These are phyloP conservation scores for Leistus spinibarbis DNA, from an alignment of 2,888 invertebrate genomes.

Conservation along the genomic window DNA sequence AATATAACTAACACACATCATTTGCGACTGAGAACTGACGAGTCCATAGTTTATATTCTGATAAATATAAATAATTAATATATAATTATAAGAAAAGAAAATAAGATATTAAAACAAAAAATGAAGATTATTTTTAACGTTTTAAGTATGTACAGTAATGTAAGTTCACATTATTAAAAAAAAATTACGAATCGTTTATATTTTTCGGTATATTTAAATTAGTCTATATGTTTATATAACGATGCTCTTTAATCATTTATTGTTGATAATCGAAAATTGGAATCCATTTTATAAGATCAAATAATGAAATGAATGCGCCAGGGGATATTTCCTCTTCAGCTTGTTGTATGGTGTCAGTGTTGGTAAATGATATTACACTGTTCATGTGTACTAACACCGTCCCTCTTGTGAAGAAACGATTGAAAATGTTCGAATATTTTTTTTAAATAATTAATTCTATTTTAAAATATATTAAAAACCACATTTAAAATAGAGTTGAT, in stretches of 20 bases:
- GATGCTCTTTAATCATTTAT: conserved; percentile 10
- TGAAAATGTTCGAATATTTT: too few species aligned
- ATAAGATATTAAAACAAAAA: conserved; percentile 15
- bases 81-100: conserved; percentile 6
- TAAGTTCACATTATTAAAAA: neutral
- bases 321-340: too few species aligned
- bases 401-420: too few species aligned
- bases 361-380: too few species aligned
- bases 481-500: too few species aligned
- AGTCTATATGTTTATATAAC: conserved; percentile 17
- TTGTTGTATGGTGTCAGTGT: too few species aligned
- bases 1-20: conserved; percentile 23
- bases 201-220: conserved; percentile 20
- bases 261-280: conserved; percentile 5
- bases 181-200: conserved; percentile 4
- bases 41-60: conserved; percentile 39
- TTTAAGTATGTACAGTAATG: conserved; percentile 35
- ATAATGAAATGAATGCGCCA: neutral
- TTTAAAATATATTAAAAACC: too few species aligned
- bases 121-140: conserved; percentile 37
- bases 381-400: too few species aligned
- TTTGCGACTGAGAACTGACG: conserved; percentile 32
- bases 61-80: conserved; percentile 31
- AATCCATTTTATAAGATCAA: neutral
- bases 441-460: too few species aligned